phyloP scores from a whole-genome alignment of 2,797 vertebrate genomes.

The Alfaro cultratus region DNA sequence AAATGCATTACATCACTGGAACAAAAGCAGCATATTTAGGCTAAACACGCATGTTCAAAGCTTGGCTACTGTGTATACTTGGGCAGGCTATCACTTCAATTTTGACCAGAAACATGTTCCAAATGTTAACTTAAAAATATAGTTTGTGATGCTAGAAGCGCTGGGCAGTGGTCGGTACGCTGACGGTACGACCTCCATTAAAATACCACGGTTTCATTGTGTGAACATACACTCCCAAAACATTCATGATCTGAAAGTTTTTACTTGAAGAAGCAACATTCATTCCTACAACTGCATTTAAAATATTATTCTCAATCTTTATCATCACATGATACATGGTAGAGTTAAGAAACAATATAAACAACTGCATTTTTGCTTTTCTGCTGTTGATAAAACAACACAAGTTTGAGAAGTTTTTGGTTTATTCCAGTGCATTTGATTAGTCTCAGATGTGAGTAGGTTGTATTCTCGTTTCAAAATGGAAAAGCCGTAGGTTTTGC shows the following conservation, averaged over 20 bases:
- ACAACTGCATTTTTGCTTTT: neutral
- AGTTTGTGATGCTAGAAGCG: neutral
- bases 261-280: neutral
- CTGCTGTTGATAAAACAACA: neutral
- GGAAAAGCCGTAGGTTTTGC: neutral
- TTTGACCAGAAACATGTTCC: neutral
- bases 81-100: neutral
- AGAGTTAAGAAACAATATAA: neutral
- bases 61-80: conserved; percentile 55
- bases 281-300: neutral
- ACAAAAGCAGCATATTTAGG: conserved; percentile 13
- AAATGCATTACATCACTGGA: conserved; percentile 22
- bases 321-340: neutral
- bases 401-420: neutral
- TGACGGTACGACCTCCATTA: neutral
- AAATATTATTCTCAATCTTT: neutral
- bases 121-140: conserved; percentile 7
- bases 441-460: neutral
- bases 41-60: conserved; percentile 33
- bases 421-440: neutral
- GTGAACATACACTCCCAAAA: neutral
- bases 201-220: neutral
- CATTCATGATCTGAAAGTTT: neutral
- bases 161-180: neutral
- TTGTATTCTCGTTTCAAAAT: neutral